These are phyloP conservation scores for Orbicella faveolata DNA, from an alignment of 64 coral and sea anemone species.

Conservation along the genomic window DNA sequence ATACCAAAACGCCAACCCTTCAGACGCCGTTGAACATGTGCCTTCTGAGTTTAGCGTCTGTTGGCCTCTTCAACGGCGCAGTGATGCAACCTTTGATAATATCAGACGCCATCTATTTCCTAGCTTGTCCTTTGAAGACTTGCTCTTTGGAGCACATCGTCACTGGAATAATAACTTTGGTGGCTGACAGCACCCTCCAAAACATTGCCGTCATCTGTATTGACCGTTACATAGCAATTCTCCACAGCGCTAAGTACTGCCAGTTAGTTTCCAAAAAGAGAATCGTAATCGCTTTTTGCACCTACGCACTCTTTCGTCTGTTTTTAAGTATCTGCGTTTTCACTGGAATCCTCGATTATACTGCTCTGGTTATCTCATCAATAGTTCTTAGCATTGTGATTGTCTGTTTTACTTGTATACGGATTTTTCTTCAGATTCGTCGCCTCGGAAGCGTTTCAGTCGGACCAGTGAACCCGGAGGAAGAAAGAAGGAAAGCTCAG, in stretches of 20 bases:
- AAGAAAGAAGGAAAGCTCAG: slow-evolving; percentile 20
- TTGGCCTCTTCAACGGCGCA: slow-evolving; percentile 20
- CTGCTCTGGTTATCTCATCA: slow-evolving; percentile 3
- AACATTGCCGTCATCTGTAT: slow-evolving; percentile 37
- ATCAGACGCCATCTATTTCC: slow-evolving; percentile 12
- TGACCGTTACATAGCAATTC: slow-evolving; percentile 34
- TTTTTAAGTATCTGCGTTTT: slow-evolving; percentile 35
- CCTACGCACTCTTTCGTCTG: slow-evolving; percentile 27
- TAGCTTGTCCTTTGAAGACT: not conserved
- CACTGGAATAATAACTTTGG: slow-evolving; percentile 13
- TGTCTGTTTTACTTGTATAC: not conserved
- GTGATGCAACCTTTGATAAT: slow-evolving; percentile 35
- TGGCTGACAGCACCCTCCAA: slow-evolving; percentile 26
- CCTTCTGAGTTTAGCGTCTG: slow-evolving; percentile 16
- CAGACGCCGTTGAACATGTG: slow-evolving; percentile 43
- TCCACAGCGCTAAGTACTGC: slow-evolving; percentile 4
- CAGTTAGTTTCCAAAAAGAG: slow-evolving; percentile 18
- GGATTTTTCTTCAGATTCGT: slow-evolving; percentile 15
- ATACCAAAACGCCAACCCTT: slow-evolving; percentile 4
- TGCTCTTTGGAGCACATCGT: slow-evolving; percentile 37
- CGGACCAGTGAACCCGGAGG: not conserved
- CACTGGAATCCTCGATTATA: slow-evolving; percentile 30
- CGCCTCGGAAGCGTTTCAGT: not conserved
- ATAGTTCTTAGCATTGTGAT: slow-evolving; percentile 26
- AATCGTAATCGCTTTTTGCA: not conserved